These are phyloP conservation scores for Gila orcuttii DNA, from an alignment of 2,113 vertebrate genomes.

Conservation along the genomic window DNA sequence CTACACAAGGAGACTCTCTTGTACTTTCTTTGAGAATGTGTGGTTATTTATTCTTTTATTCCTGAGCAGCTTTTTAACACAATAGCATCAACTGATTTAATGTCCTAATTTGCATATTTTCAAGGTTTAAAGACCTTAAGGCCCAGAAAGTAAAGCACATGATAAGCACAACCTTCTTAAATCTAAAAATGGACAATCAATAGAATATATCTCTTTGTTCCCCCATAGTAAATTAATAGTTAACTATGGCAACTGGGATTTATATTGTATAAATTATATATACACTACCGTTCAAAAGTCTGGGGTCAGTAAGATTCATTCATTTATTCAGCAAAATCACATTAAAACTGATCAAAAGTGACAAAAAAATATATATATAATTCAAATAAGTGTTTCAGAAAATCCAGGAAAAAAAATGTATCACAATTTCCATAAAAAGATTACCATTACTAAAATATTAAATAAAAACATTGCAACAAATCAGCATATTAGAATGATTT, in stretches of 20 bases:
- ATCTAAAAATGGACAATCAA: background rate
- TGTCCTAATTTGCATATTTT: conserved; percentile 1
- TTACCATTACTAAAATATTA: no score
- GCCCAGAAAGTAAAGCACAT: background rate
- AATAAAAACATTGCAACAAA: background rate
- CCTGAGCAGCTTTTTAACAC: background rate
- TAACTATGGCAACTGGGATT: background rate
- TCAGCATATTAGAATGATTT: background rate
- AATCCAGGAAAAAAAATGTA: no score
- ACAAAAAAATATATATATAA: no score
- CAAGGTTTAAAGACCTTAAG: background rate
- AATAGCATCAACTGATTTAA: conserved; percentile 14
- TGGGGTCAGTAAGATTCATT: background rate
- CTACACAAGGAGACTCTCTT: background rate
- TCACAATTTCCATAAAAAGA: background rate
- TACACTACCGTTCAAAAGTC: background rate
- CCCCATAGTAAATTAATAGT: background rate
- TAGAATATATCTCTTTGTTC: background rate
- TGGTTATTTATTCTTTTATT: background rate
- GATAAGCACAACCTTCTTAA: background rate
- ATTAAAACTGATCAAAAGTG: no score
- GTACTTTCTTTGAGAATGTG: conserved; percentile 1
- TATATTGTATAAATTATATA: background rate
- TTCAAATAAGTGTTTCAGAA: no score
- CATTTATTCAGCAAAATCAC: no score